A percentile compares a stretch with the other conserved stretches of the same genome.
These are phyloP conservation scores for Aradus depressus DNA, from an alignment of 2,888 invertebrate genomes.

Conservation along the genomic window DNA sequence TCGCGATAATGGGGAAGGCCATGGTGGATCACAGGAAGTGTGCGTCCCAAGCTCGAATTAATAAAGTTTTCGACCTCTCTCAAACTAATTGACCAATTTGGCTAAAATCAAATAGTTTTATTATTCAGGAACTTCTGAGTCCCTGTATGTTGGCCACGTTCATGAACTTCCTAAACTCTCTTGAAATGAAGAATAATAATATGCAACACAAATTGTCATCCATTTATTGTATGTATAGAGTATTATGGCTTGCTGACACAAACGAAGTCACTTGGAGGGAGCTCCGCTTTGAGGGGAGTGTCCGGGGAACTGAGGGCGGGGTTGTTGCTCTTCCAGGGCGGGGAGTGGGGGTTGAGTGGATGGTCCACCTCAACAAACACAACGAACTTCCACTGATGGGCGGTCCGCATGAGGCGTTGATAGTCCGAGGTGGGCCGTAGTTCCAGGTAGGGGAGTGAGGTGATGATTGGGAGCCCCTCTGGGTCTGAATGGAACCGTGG, in stretches of 20 bases:
- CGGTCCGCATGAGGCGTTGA: neutral
- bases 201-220: too few relatives aligned
- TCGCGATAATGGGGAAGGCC: too few relatives aligned
- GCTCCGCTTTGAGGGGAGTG: neutral
- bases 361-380: neutral
- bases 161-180: too few relatives aligned
- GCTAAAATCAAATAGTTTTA: too few relatives aligned
- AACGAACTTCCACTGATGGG: neutral
- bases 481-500: neutral
- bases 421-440: conserved; percentile 10
- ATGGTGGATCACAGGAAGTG: too few relatives aligned
- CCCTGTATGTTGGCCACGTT: too few relatives aligned
- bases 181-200: too few relatives aligned
- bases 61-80: too few relatives aligned
- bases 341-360: neutral
- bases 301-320: neutral
- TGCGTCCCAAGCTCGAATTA: too few relatives aligned
- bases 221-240: too few relatives aligned
- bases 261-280: neutral
- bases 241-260: neutral
- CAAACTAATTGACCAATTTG: too few relatives aligned
- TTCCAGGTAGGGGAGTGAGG: conserved; percentile 9
- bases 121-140: too few relatives aligned
- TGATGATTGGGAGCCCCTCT: conserved; percentile 3
- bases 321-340: neutral